A percentile compares a stretch with the other conserved stretches of the same genome.
Conservation (phyloP, 2,888 invertebrate genomes). For the Osmoderma eremita region DNA sequence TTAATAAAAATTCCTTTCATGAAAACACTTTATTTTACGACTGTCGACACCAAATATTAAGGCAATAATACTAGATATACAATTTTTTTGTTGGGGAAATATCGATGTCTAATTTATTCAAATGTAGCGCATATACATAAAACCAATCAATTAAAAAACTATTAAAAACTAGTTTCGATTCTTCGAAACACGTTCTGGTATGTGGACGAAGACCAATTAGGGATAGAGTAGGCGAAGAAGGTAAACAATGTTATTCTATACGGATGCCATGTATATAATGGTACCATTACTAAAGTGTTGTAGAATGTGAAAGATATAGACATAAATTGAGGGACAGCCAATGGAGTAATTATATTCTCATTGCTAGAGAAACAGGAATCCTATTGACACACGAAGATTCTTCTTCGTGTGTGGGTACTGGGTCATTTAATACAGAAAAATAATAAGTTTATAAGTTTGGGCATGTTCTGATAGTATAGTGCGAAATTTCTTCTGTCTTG, state of each 20-base stretch:
- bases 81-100: slow-evolving; percentile 1
- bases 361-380: too few species aligned
- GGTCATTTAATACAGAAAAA: too few species aligned
- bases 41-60: too few species aligned
- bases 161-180: slow-evolving; percentile 25
- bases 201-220: slow-evolving; percentile 22
- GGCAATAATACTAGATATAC: neutral
- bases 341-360: too few species aligned
- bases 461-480: too few species aligned
- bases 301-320: slow-evolving; percentile 13
- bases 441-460: too few species aligned
- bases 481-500: too few species aligned
- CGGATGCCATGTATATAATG: slow-evolving; percentile 5
- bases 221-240: slow-evolving; percentile 13
- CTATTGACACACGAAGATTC: too few species aligned
- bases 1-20: too few species aligned
- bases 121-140: slow-evolving; percentile 11
- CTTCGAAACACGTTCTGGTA: neutral
- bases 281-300: neutral
- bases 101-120: slow-evolving; percentile 4
- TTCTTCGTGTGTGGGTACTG: too few species aligned
- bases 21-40: too few species aligned
- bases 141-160: slow-evolving; percentile 16
- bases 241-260: slow-evolving; percentile 22
- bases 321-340: neutral